A percentile compares a stretch with the other conserved stretches of the same genome.
Conservation (phyloP, 2,888 invertebrate species). For the Andrena flavipes region DNA sequence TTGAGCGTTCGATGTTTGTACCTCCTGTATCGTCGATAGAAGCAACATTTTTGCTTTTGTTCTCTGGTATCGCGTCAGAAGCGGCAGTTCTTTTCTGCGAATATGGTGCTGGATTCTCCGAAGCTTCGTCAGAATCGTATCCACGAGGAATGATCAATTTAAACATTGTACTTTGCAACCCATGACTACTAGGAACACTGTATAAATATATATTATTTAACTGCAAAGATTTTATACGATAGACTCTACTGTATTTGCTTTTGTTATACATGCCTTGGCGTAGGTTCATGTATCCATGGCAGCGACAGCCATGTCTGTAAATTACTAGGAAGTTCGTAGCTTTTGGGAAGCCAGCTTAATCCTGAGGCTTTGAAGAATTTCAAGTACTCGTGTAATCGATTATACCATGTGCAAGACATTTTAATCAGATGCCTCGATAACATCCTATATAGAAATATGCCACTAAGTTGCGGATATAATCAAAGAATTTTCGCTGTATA, state of each 20-base stretch:
- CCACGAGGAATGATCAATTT: slow-evolving; percentile 69
- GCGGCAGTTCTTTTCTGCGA: not conserved
- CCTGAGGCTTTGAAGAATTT: slow-evolving; percentile 85
- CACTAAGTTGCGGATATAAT: not conserved
- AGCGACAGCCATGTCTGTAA: slow-evolving; percentile 86
- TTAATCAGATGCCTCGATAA: slow-evolving; percentile 85
- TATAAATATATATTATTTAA: slow-evolving; percentile 25
- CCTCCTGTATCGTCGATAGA: slow-evolving; percentile 64
- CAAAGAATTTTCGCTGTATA: not conserved
- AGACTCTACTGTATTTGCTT: not conserved
- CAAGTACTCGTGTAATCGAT: slow-evolving; percentile 83
- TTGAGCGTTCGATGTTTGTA: slow-evolving; percentile 38
- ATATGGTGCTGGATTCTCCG: not conserved
- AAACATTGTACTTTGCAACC: slow-evolving; percentile 72
- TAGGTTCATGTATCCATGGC: slow-evolving; percentile 85
- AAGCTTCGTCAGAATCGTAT: slow-evolving; percentile 61
- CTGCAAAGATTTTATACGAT: not conserved
- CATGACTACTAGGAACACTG: slow-evolving; percentile 38
- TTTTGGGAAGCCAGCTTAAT: slow-evolving; percentile 85
- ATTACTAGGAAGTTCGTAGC: slow-evolving; percentile 85
- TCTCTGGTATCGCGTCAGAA: not conserved
- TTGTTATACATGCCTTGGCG: slow-evolving; percentile 71
- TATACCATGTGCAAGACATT: slow-evolving; percentile 86
- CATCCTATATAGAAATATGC: slow-evolving; percentile 77
- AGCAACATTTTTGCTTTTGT: not conserved